Evolutionary conservation across 2,797 vertebrate genomes (phyloP), one percentile per base, ranked within the genome.

Genomic region (Limosa lapponica): DNA sequence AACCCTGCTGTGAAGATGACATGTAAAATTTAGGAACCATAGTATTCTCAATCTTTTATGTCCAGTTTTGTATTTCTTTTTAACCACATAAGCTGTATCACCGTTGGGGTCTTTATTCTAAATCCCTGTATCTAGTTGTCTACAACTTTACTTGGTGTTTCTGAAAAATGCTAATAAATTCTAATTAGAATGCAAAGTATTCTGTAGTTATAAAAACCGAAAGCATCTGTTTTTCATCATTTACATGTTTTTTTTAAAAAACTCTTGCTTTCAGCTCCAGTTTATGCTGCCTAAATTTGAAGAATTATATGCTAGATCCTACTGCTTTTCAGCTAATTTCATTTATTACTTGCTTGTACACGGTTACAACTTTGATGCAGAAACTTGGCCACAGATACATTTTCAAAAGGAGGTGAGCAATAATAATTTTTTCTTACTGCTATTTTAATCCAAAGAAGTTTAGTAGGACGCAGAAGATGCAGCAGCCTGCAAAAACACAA

Each of bases 241-340:
- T 27, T 51, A 43, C 4, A 2, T 65, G 8, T 34, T n/a, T 19
- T 59, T 15, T 39, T 69, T 37, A 4, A 15, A 65, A 71, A 8
- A 0, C 11, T 77, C 87, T 58, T 92, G 13, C 48, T 88, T 93
- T 82, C 93, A 99, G 99, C 98, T 99, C 81, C 98, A 44, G 15
- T 22, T 67, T 80, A 96, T 98, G 90, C 97, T 98, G 23, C 10
- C 32, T 5, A 95, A 74, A 93, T 98, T 98, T 82, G 81, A 87
- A 9, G 98, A 98, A 14, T 96, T 7, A 30, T 98, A 98, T 54
- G 98, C 99, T 23, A 98, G 97, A 96, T 98, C 98, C 20, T 99
- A 99, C 87, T 99, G 99, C 96, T 99, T 98, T 87, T 98, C 98
- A 11, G 98, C 98, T 83, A 98, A 99, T 96, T 99, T 99, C 41